These are phyloP conservation scores for Hypothenemus hampei DNA, from an alignment of 1,140 invertebrate genomes.

Conservation along the genomic window DNA sequence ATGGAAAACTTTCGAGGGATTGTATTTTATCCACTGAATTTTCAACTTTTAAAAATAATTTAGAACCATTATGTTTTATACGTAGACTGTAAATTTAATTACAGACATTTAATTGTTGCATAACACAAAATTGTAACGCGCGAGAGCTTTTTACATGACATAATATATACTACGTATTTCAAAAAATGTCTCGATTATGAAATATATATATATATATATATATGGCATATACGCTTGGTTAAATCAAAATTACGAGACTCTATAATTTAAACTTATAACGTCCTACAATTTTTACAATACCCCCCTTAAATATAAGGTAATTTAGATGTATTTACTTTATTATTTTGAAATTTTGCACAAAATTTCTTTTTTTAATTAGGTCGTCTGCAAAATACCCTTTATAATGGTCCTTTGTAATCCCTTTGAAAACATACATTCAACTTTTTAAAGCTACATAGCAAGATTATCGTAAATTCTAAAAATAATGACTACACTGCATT, in stretches of 20 bases:
- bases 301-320: conserved; percentile 16
- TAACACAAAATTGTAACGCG: conserved; percentile 9
- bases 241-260: conserved; percentile 26
- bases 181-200: conserved; percentile 25
- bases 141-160: conserved; percentile 2
- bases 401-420: no score
- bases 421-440: no score
- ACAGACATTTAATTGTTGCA: conserved; percentile 13
- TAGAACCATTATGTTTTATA: conserved; percentile 13
- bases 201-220: no score
- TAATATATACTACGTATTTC: conserved; percentile 23
- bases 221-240: conserved; percentile 27
- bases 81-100: conserved; percentile 17
- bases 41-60: not conserved
- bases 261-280: conserved; percentile 13
- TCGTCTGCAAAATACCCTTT: conserved; percentile 1
- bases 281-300: conserved; percentile 34
- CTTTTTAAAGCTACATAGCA: no score
- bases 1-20: not conserved
- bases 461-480: no score
- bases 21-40: not conserved
- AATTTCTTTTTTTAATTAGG: conserved; percentile 12
- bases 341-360: not conserved
- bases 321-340: conserved; percentile 14
- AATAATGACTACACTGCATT: no score